Evolutionary conservation across 2,888 invertebrate genomes (phyloP), one percentile per base, ranked within the genome.

Genomic region (Lasioglossum malachurum): DNA sequence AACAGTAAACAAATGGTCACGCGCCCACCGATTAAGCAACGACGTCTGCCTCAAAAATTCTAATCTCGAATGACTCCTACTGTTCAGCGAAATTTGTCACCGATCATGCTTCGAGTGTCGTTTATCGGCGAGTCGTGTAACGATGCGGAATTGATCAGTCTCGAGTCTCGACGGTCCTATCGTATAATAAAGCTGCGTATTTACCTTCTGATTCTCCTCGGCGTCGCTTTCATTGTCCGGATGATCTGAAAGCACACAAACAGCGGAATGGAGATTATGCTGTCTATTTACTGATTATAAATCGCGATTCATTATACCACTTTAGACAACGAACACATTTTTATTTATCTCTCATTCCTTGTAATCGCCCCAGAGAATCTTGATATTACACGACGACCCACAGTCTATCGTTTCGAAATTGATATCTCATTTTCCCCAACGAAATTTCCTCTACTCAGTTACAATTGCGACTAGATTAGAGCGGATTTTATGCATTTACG

Each of bases 121-220:
- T 27, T 64, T 60, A 53, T 46, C 46, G 3, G 5, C 19, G 49
- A 64, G 35, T 69, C 3, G 44, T 41, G 3, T 3, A 27, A 46
- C 16, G 10, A 23, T 12, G 14, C 57, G 7, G 44, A 69, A 69
- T 69, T 23, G 4, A 53, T 53, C 14, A 10, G 57, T 46, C 75
- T 35, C 4, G 35, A 1, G 3, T 19, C 19, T 19, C 19, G 67
- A 46, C 8, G 12, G 57, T 46, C 64, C 1, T 27, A 27, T 14
- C 23, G 16, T 49, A 31, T 19, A 81, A 85, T 72, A 86, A 80
- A 71, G 16, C 35, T 44, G n/a, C 27, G 53, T 87, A 80, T 83
- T 88, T 78, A 91, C 90, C 84, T 89, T 57, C 64, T 81, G 57
- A 60, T 76, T 74, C 5, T n/a, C n/a, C 49, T 91, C 90, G 16